Evolutionary conservation across 2,797 vertebrate genomes (phyloP).

Genomic region (Dendrocincla tyrannina): DNA sequence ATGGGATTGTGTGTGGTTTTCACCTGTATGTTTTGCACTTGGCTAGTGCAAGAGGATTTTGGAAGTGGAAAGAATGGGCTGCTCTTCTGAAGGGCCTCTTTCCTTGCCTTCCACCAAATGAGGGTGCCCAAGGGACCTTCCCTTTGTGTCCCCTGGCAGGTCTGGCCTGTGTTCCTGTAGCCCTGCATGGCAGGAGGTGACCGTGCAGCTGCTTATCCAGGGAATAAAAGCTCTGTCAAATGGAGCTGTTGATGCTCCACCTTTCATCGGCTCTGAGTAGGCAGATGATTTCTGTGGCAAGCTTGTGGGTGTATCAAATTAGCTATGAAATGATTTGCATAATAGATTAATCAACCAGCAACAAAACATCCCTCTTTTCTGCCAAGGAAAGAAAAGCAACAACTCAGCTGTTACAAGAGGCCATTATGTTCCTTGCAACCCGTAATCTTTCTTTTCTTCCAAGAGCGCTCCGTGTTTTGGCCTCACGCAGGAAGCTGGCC

Average conservation of each 20-base stretch:
- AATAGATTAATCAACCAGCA: constrained; percentile 61
- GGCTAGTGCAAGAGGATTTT: not conserved
- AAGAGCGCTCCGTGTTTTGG: not conserved
- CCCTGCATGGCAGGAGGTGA: not conserved
- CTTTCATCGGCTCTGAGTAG: not conserved
- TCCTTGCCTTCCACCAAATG: not conserved
- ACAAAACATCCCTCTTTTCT: constrained; percentile 34
- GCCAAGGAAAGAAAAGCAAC: constrained; percentile 48
- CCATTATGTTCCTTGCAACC: constrained; percentile 55
- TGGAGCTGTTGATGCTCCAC: not conserved
- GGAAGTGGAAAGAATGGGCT: not conserved
- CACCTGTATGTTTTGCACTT: not conserved
- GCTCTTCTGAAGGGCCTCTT: not conserved
- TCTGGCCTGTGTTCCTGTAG: not conserved
- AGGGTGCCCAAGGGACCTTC: not conserved
- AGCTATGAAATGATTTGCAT: constrained; percentile 60
- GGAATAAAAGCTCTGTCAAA: not conserved
- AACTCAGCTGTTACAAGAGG: constrained; percentile 41
- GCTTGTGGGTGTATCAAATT: constrained; percentile 44
- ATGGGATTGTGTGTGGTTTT: not conserved
- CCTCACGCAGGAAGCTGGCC: constrained; percentile 41
- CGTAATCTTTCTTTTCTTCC: constrained; percentile 42
- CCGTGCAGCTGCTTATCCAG: not conserved
- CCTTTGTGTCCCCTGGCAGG: not conserved
- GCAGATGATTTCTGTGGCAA: not conserved